Evolutionary conservation across 2,888 invertebrate species (phyloP).

Genomic region (Drosophila flavopinicola): DNA sequence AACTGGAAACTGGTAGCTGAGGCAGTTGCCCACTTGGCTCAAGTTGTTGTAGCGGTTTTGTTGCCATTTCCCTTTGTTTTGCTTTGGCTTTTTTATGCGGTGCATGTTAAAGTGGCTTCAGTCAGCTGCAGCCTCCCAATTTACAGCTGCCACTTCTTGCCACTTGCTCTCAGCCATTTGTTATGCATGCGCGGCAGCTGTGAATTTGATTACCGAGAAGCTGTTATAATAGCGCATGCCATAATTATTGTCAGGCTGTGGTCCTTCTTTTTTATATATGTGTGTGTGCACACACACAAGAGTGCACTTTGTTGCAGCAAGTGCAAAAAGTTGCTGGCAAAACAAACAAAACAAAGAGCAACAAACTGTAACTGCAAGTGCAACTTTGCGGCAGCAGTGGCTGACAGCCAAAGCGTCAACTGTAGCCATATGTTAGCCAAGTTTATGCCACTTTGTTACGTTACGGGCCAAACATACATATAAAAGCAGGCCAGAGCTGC

Average conservation of each 20-base stretch:
- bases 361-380: conserved; percentile 26
- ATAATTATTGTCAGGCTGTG: conserved; percentile 69
- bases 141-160: conserved; percentile 23
- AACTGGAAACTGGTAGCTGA: not conserved
- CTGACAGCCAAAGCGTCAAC: conserved; percentile 53
- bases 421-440: conserved; percentile 65
- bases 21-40: conserved; percentile 55
- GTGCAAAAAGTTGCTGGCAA: conserved; percentile 42
- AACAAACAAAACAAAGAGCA: conserved; percentile 34
- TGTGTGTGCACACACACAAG: conserved; percentile 39
- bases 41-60: conserved; percentile 65
- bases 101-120: conserved; percentile 68
- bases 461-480: conserved; percentile 24
- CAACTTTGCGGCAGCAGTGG: conserved; percentile 8
- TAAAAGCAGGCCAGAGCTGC: conserved; percentile 32
- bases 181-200: conserved; percentile 33
- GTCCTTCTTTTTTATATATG: conserved; percentile 41
- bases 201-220: conserved; percentile 64
- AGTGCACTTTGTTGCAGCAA: conserved; percentile 58
- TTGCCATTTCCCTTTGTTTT: conserved; percentile 65
- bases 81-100: conserved; percentile 45
- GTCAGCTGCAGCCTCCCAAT: conserved; percentile 23
- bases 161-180: conserved; percentile 18
- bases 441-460: conserved; percentile 63
- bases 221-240: conserved; percentile 39